phyloP scores from a whole-genome alignment of 2,113 vertebrate genomes.

The Mesocricetus auratus region DNA sequence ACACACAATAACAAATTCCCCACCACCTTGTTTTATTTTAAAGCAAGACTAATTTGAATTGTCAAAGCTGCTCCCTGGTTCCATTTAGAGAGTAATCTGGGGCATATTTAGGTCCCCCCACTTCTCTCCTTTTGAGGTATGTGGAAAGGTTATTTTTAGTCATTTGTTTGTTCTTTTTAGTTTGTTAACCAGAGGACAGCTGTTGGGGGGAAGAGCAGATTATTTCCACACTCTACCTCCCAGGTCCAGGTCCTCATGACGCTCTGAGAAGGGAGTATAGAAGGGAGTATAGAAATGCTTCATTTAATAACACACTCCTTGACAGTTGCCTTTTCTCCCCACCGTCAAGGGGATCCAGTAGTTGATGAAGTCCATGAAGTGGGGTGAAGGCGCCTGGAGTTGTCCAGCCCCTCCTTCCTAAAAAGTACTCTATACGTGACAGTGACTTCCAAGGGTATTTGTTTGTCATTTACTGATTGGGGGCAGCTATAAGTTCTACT shows the following conservation, averaged over 20 bases:
- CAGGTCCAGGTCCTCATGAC: conserved; percentile 81
- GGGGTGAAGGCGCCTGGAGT: conserved; percentile 47
- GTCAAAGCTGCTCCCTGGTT: conserved; percentile 77
- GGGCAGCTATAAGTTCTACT: conserved; percentile 69
- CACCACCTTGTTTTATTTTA: conserved; percentile 74
- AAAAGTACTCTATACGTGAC: conserved; percentile 82
- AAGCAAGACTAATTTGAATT: conserved; percentile 87
- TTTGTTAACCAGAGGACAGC: conserved; percentile 79
- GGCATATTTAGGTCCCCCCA: conserved; percentile 59
- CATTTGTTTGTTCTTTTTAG: conserved; percentile 55
- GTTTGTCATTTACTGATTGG: conserved; percentile 72
- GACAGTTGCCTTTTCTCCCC: conserved; percentile 86
- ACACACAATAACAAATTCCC: not conserved
- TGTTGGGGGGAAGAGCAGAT: conserved; percentile 70
- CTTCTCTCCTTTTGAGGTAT: not conserved
- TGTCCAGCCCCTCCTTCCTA: conserved; percentile 75
- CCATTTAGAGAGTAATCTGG: conserved; percentile 69
- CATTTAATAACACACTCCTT: conserved; percentile 76
- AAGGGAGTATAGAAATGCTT: conserved; percentile 51
- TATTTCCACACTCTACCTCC: conserved; percentile 71
- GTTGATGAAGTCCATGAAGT: conserved; percentile 80
- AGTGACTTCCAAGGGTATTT: conserved; percentile 82
- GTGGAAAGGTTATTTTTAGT: conserved; percentile 70
- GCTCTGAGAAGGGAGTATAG: conserved; percentile 82
- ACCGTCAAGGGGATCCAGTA: conserved; percentile 80